A percentile compares a stretch with the other conserved stretches of the same genome.
Conservation (phyloP, 2,797 vertebrate genomes). For the Sardinella longiceps region DNA sequence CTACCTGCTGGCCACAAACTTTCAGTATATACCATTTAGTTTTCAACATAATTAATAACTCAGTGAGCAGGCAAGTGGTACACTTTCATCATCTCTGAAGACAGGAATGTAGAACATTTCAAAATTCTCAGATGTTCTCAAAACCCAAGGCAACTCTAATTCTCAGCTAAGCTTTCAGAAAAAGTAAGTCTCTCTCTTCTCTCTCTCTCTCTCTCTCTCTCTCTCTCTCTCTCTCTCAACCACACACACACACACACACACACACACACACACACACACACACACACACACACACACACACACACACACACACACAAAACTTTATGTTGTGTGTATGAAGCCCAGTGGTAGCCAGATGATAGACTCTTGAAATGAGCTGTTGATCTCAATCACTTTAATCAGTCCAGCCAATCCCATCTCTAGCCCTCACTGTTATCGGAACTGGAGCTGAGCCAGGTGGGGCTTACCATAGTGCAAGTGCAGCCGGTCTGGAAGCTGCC, state of each 20-base stretch:
- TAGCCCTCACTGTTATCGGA: neutral
- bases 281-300: neutral
- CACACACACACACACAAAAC: neutral
- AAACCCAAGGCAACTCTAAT: neutral
- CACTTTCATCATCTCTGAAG: neutral
- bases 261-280: neutral
- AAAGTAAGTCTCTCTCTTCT: neutral
- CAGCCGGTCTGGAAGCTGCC: neutral
- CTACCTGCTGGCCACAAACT: neutral
- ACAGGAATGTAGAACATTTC: neutral
- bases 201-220: too few species aligned
- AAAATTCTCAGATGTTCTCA: neutral
- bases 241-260: neutral
- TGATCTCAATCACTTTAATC: slow-evolving; percentile 23
- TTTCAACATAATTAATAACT: neutral
- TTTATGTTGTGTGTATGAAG: neutral
- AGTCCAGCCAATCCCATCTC: slow-evolving; percentile 14
- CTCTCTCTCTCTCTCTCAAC: too few species aligned
- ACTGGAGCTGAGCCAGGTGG: neutral
- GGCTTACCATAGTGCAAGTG: neutral
- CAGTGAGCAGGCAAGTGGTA: neutral
- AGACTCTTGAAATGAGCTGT: slow-evolving; percentile 15
- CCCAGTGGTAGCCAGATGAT: neutral
- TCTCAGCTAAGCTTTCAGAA: neutral
- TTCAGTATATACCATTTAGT: neutral